Percentiles rank a stretch among this genome's conserved stretches.
phyloP scores from a whole-genome alignment of 2,113 vertebrate species.

The Oryctolagus cuniculus region mOryCun1.1 NC_091440.1:49924001-49924500 shows the following conservation, averaged over 20 bases:
- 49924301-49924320: conserved; percentile 73
- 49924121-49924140: conserved; percentile 39
- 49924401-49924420: conserved; percentile 63
- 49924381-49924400: conserved; percentile 72
- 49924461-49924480: conserved; percentile 69
- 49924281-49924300: conserved; percentile 71
- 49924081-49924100: conserved; percentile 68
- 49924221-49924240: conserved; percentile 53
- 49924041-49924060: conserved; percentile 25
- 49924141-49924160: conserved; percentile 35
- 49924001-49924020: conserved; percentile 57
- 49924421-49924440: conserved; percentile 75
- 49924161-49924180: conserved; percentile 72
- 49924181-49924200: conserved; percentile 77
- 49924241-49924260: conserved; percentile 76
- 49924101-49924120: conserved; percentile 36
- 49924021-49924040: conserved; percentile 49
- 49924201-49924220: conserved; percentile 69
- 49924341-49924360: conserved; percentile 63
- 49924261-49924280: conserved; percentile 76
- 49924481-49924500: conserved; percentile 68
- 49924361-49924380: conserved; percentile 42
- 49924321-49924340: conserved; percentile 78
- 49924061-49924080: conserved; percentile 71
- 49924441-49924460: conserved; percentile 60